Evolutionary conservation across 2,888 invertebrate genomes (phyloP), one percentile per base, ranked within the genome.

Genomic region (Dioctria linearis): DNA sequence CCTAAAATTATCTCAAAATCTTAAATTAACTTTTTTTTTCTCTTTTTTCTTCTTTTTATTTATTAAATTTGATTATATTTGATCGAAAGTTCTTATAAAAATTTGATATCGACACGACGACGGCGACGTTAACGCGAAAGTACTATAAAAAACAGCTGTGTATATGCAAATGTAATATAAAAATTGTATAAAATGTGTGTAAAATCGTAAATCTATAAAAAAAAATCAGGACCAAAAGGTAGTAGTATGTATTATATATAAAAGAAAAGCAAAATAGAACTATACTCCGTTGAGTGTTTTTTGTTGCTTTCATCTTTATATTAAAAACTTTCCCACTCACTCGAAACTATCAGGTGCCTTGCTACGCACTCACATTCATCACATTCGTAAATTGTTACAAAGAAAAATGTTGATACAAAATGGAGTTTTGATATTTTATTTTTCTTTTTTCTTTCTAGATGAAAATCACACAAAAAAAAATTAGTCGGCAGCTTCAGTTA

Each of bases 21-120:
- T 66, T 66, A 42, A 66, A 42, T 40, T 42, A 66, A 42, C 8
- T 43, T 66, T n/a, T n/a, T n/a, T n/a, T n/a, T n/a, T n/a, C n/a
- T n/a, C n/a, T n/a, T 25, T 25, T 25, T 25, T 25, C 25, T 25
- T 25, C 25, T 25, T 25, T 25, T 25, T 25, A 25, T 25, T 25
- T 25, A 5, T 66, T 42, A 11, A 66, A 40, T 39, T 65, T n/a
- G 37, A 39, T 40, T 37, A 65, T 4, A n/a, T 66, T 66, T 43
- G 42, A 11, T 42, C 13, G 13, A 42, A 43, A 42, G 13, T 42
- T 43, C n/a, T n/a, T 66, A 43, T 66, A 66, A 9, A 63, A 63
- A 63, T 63, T 63, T 37, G 8, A 66, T n/a, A 43, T 66, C 43
- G 46, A 65, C 6, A 6, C 8, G 6, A 11, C 25, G n/a, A 51